Evolutionary conservation across 2,113 vertebrate species (phyloP), one percentile per base, ranked within the genome.

Genomic region (Misgurnus mizolepis): DNA sequence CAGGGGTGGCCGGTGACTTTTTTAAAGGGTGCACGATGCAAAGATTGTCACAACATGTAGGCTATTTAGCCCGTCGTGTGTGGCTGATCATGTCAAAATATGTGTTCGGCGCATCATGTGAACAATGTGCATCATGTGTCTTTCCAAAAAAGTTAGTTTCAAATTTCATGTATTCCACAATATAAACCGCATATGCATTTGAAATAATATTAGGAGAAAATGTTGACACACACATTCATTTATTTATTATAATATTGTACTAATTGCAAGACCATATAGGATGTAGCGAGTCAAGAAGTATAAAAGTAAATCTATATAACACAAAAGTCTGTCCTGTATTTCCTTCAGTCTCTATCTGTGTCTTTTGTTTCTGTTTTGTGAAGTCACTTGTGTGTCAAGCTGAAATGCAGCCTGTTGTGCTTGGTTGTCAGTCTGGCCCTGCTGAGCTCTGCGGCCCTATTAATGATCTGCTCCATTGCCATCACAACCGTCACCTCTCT

Each of bases 391-490:
- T n/a, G 61, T 77, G 45, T 3, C 8, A 9, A 78, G 68, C 78
- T 84, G 73, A 72, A 80, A 76, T 58, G 18, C 61, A 77, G 67
- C 74, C 82, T 75, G 67, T 79, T 83, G 40, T 73, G 34, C 55
- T 80, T 85, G 80, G 85, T 79, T n/a, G 12, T 70, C 70, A 73
- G 78, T 71, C 70, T 27, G 76, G 80, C 45, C 70, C 58, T 14
- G 47, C 53, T 74, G 68, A 70, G 72, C 76, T 47, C 72, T 69
- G 72, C 58, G 67, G 60, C 56, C 50, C 70, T 60, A 78, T 81
- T 80, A 84, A 82, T 65, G 47, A 79, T 82, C 72, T 75, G 71
- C 69, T 80, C 78, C 58, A 74, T 50, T 69, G 45, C 78, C 47
- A 39, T 75, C 71, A 80, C 65, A 71, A 45, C 70, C 12, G 27